Evolutionary conservation across 2,113 vertebrate species (phyloP), one percentile per base, ranked within the genome.

Genomic region (Paratilapia polleni): DNA sequence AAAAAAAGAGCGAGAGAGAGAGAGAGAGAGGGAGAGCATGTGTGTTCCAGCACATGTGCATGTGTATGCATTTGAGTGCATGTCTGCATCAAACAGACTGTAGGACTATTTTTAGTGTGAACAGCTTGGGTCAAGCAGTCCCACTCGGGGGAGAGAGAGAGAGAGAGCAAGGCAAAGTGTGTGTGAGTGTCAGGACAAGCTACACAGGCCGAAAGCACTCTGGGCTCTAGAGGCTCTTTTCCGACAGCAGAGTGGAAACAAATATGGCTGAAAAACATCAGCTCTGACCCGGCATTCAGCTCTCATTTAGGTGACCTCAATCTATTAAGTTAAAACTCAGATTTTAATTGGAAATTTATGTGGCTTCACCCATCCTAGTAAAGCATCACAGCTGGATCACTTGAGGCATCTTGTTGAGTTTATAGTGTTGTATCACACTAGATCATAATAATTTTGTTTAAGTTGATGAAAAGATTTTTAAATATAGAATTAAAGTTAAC

Each of bases 91-190:
- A 68, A 85, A 81, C 85, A 81, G 88, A 90, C 88, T 66, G 68
- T 66, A 59, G 36, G 70, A 70, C 78, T 95, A 95, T 95, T 94
- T 95, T 94, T 95, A 94, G 93, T 79, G 77, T 24, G 77, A 92
- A 94, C 93, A 94, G 92, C 90, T 93, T 92, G 93, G 89, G 91
- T 91, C 89, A 87, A 88, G 89, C 81, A 58, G 81, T 89, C 88
- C 89, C 90, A 81, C 7, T 68, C 70, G 85, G 56, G 58, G 38
- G 82, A 56, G 58, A 17, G 31, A 56, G 26, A 83, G 54, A 86
- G 57, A 38, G 22, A 49, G 52, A 24, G 47, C 57, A 62, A 47
- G 61, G 43, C 22, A 24, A 58, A 54, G 82, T 63, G 64, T 7
- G 85, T 70, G 41, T 47, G 22, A 68, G 41, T 15, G 62, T 79